These are phyloP conservation scores for Sakesphorus luctuosus DNA, from an alignment of 2,113 vertebrate species.

Conservation along the genomic window DNA sequence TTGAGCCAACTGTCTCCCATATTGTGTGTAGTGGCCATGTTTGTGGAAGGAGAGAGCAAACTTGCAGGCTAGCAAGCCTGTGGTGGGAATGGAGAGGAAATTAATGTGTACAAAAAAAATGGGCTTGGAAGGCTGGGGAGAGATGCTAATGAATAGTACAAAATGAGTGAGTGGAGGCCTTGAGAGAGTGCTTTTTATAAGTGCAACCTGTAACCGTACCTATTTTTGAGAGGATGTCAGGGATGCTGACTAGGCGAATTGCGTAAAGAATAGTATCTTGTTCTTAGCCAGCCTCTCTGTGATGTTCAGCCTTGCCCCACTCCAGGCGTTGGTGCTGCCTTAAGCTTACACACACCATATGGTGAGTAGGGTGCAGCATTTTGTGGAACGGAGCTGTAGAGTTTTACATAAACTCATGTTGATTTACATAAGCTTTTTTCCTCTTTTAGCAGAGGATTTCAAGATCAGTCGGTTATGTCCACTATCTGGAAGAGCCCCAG, in stretches of 20 bases:
- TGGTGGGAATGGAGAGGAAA: background rate
- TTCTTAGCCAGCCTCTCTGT: background rate
- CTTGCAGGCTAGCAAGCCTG: background rate
- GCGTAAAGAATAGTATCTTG: background rate
- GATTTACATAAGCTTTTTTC: background rate
- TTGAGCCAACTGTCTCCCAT: background rate
- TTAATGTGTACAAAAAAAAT: background rate
- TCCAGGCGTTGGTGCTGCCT: background rate
- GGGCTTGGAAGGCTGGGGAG: background rate
- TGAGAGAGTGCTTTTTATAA: background rate
- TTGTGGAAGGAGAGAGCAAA: background rate
- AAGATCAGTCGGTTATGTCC: fast-evolving
- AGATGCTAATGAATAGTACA: background rate
- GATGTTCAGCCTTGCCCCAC: fast-evolving
- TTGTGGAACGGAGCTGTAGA: fast-evolving
- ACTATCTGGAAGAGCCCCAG: background rate
- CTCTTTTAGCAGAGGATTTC: background rate
- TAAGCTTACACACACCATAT: fast-evolving
- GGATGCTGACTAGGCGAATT: background rate
- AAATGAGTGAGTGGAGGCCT: background rate
- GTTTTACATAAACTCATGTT: background rate
- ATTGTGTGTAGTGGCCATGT: background rate
- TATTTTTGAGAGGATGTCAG: background rate
- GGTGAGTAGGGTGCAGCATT: fast-evolving
- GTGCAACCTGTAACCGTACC: background rate